A percentile compares a stretch with the other conserved stretches of the same genome.
Evolutionary conservation across 2,797 vertebrate species (phyloP).

Genomic region (Ctenosaura bakeri): DNA sequence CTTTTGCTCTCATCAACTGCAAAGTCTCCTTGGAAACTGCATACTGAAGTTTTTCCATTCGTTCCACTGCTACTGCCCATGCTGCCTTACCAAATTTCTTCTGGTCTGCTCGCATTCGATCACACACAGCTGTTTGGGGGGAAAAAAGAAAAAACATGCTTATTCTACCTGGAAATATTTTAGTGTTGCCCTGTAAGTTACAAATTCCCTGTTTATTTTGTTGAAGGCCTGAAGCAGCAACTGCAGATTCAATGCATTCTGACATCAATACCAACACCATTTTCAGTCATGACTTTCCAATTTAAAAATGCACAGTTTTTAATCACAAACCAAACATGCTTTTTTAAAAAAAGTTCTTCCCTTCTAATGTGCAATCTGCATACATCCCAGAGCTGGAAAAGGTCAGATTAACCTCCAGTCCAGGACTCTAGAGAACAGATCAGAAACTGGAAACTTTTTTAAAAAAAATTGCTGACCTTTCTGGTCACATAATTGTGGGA

Average conservation of each 20-base stretch:
- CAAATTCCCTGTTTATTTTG: not conserved
- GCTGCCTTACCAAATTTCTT: slow-evolving; percentile 95
- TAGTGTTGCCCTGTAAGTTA: not conserved
- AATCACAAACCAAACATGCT: not conserved
- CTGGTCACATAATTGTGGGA: not conserved
- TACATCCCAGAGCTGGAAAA: not conserved
- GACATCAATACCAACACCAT: not conserved
- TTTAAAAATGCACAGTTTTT: not conserved
- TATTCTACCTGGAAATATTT: slow-evolving; percentile 26
- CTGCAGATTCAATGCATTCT: not conserved
- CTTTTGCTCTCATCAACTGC: slow-evolving; percentile 97
- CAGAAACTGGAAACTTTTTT: not conserved
- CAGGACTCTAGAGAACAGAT: not conserved
- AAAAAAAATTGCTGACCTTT: not conserved
- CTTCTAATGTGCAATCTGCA: not conserved
- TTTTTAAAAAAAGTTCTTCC: not conserved
- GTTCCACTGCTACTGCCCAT: slow-evolving; percentile 93
- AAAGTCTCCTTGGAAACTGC: slow-evolving; percentile 95
- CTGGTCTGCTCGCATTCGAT: slow-evolving; percentile 95
- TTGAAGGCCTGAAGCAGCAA: not conserved
- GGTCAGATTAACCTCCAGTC: not conserved
- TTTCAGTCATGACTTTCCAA: not conserved
- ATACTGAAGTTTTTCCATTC: slow-evolving; percentile 96
- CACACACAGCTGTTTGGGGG: slow-evolving; percentile 85
- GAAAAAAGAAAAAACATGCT: slow-evolving; percentile 49